Conservation (phyloP, 2,888 invertebrate genomes). For the Corythucha ciliata region DNA sequence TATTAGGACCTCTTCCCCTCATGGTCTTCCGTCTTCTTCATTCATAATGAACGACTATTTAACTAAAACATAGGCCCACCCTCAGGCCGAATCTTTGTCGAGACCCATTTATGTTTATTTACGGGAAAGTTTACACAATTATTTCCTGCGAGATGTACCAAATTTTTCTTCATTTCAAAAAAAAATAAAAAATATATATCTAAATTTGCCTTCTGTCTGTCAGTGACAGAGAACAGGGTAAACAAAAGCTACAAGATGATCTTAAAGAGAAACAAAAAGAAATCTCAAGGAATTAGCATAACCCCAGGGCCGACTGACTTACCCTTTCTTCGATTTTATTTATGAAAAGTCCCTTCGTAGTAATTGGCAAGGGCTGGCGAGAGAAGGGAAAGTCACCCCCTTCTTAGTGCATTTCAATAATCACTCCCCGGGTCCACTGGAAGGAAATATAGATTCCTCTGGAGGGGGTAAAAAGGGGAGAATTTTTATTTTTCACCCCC, state of each 20-base stretch:
- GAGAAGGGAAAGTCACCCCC: too few species aligned
- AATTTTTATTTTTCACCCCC: too few species aligned
- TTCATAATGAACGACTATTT: conserved; percentile 25
- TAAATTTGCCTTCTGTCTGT: too few species aligned
- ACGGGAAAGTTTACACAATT: too few species aligned
- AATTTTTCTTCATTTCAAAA: too few species aligned
- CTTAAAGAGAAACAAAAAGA: not conserved
- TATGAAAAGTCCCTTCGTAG: not conserved
- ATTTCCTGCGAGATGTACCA: too few species aligned
- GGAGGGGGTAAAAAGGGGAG: not conserved
- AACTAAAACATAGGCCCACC: conserved; percentile 13
- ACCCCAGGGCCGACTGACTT: not conserved
- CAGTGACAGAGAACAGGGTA: not conserved
- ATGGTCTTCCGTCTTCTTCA: not conserved
- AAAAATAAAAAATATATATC: too few species aligned
- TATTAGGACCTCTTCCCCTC: conserved; percentile 18
- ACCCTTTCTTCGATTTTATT: not conserved
- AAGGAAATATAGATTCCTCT: not conserved
- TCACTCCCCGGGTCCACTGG: too few species aligned
- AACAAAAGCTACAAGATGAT: not conserved
- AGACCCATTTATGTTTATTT: too few species aligned
- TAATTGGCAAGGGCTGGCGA: too few species aligned
- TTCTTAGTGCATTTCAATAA: not conserved
- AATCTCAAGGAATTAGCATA: not conserved
- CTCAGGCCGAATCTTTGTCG: too few species aligned